Conservation (phyloP, 2,113 vertebrate species). For the Plecturocebus donacophilus region DNA sequence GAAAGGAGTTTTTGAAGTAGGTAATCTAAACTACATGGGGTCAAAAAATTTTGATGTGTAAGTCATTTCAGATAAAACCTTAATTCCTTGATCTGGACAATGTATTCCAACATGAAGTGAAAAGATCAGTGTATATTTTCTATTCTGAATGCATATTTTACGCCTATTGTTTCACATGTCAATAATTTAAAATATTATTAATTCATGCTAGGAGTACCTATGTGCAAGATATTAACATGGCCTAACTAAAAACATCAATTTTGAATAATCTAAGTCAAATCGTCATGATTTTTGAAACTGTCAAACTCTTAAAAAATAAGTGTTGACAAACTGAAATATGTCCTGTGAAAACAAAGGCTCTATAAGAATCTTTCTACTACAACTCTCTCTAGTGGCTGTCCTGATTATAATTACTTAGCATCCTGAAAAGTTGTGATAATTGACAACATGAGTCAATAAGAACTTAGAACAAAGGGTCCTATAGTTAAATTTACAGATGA, state of each 20-base stretch:
- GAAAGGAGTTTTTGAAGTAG: neutral
- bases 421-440: neutral
- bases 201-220: neutral
- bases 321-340: neutral
- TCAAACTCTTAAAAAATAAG: neutral
- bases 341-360: neutral
- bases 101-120: conserved; percentile 19
- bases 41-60: neutral
- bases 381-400: neutral
- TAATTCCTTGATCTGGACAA: neutral
- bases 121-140: neutral
- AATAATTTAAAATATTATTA: conserved; percentile 10
- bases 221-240: neutral
- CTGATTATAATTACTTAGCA: conserved; percentile 8
- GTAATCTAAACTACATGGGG: neutral
- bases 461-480: neutral
- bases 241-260: conserved; percentile 4
- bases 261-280: neutral
- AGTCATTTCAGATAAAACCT: neutral
- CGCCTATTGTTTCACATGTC: neutral
- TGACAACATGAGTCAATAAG: neutral
- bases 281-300: neutral
- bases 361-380: neutral
- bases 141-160: conserved; percentile 22
- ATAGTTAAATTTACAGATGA: conserved; percentile 20